Conservation (phyloP, 2,888 invertebrate species). For the Drosophila stalkeri region DNA sequence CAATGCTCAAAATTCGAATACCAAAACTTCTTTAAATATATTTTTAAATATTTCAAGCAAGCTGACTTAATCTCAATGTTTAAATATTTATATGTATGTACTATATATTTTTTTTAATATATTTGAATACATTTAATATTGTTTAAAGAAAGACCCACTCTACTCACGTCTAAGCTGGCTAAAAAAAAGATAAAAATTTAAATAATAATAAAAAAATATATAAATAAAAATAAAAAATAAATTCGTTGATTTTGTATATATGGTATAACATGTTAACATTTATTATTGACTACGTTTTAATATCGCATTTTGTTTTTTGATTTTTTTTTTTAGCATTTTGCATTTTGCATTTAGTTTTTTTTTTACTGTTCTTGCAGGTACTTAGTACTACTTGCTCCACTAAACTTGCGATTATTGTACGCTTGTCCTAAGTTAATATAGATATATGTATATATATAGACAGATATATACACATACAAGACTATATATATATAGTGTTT, state of each 20-base stretch:
- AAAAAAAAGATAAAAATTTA: not conserved
- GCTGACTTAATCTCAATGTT: not conserved
- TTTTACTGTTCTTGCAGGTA: slow-evolving; percentile 63
- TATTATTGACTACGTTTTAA: slow-evolving; percentile 73
- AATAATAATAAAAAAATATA: not conserved
- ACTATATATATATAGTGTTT: slow-evolving; percentile 21
- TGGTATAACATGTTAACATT: slow-evolving; percentile 75
- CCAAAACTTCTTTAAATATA: not conserved
- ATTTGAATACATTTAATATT: not conserved
- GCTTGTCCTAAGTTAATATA: slow-evolving; percentile 63
- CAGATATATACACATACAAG: slow-evolving; percentile 1
- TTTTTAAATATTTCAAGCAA: not conserved
- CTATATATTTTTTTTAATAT: not conserved
- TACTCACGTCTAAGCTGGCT: not conserved
- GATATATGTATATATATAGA: slow-evolving; percentile 5
- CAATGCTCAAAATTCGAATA: not conserved
- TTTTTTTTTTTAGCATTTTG: not conserved
- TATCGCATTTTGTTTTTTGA: slow-evolving; percentile 21
- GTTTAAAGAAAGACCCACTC: not conserved
- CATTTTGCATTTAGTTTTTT: slow-evolving; percentile 32
- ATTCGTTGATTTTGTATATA: slow-evolving; percentile 48
- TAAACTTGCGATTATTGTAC: slow-evolving; percentile 77
- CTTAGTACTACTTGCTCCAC: slow-evolving; percentile 77
- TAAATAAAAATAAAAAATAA: slow-evolving; percentile 24
- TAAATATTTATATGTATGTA: not conserved